phyloP scores from a whole-genome alignment of 2,113 vertebrate species.

The Datnioides undecimradiatus region DNA sequence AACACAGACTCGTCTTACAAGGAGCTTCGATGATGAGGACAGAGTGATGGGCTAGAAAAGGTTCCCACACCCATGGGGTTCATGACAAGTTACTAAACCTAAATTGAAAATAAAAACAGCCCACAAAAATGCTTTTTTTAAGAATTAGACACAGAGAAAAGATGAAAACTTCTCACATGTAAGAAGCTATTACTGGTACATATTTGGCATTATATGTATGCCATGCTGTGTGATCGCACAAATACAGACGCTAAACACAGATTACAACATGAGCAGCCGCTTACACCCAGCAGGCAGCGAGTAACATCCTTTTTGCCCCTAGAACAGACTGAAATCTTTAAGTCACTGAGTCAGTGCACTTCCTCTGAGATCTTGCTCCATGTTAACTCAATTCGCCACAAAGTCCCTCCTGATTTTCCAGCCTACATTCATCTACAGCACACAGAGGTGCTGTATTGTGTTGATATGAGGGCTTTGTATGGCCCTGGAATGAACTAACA shows the following conservation, averaged over 20 bases:
- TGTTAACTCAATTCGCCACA: no score
- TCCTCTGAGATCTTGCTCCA: no score
- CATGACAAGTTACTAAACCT: background rate
- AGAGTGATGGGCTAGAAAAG: background rate
- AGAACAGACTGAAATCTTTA: background rate
- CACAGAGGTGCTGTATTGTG: background rate
- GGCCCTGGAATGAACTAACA: slow-evolving; percentile 11
- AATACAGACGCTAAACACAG: background rate
- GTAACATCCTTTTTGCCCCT: background rate
- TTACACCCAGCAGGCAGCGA: background rate
- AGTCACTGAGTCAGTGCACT: background rate
- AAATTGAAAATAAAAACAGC: no score
- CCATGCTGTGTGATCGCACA: background rate
- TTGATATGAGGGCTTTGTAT: background rate
- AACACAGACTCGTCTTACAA: background rate
- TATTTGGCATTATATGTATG: background rate
- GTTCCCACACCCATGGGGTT: background rate
- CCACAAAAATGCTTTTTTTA: no score
- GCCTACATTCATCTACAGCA: background rate
- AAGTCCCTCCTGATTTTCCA: no score
- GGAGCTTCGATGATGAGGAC: background rate
- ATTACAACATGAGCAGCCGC: background rate
- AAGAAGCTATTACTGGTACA: background rate
- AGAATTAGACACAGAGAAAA: background rate
- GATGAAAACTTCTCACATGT: background rate